phyloP scores from a whole-genome alignment of 35 echinoderm and acorn worm genomes.

The Lytechinus variegatus region DNA sequence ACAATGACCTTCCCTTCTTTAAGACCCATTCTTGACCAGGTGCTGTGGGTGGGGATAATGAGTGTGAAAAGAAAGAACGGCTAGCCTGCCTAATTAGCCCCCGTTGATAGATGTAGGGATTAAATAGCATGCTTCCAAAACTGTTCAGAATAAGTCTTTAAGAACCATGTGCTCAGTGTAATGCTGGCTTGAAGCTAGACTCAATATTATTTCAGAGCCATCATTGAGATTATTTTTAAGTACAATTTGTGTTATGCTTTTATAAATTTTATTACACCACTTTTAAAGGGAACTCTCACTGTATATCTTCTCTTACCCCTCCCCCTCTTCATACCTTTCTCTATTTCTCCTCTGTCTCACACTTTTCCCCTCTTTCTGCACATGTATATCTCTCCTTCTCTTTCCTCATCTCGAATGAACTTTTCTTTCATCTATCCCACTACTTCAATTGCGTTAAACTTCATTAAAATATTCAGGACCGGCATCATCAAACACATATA shows the following conservation, averaged over 20 bases:
- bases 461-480: too few species aligned
- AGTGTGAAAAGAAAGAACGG: constrained; percentile 7
- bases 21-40: not conserved
- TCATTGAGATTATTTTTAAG: too few species aligned
- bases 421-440: too few species aligned
- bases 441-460: too few species aligned
- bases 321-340: not conserved
- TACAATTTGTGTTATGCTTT: not conserved
- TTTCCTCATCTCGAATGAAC: too few species aligned
- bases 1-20: not conserved
- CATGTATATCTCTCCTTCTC: too few species aligned
- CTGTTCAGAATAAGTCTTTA: too few species aligned
- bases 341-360: not conserved
- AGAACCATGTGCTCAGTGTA: not conserved
- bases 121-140: not conserved
- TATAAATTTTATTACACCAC: not conserved
- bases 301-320: not conserved
- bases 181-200: not conserved
- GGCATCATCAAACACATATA: too few species aligned
- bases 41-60: constrained; percentile 12
- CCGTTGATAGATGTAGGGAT: not conserved
- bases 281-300: not conserved
- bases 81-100: constrained; percentile 38
- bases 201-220: too few species aligned
- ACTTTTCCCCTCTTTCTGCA: too few species aligned